These are phyloP conservation scores for Artibeus lituratus DNA, from an alignment of 2,797 vertebrate species.

Conservation along the genomic window DNA sequence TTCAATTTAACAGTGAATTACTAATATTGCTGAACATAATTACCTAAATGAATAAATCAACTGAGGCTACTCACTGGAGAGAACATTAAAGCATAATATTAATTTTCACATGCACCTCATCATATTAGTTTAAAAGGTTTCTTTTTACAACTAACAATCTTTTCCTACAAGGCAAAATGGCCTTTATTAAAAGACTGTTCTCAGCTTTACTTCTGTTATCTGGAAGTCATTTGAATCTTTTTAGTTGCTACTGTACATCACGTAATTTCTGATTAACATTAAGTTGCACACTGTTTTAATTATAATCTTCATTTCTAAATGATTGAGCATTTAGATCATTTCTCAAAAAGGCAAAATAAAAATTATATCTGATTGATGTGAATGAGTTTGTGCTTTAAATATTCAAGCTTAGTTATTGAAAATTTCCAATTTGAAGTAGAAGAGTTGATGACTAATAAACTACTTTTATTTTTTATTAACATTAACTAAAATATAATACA, in stretches of 20 bases:
- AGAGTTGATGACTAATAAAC: constrained; percentile 32
- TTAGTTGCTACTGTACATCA: constrained; percentile 59
- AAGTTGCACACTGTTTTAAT: constrained; percentile 58
- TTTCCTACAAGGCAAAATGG: constrained; percentile 78
- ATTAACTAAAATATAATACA: constrained; percentile 42
- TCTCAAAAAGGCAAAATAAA: constrained; percentile 73
- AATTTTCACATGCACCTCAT: constrained; percentile 84
- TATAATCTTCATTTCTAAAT: constrained; percentile 62
- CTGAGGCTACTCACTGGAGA: constrained; percentile 89
- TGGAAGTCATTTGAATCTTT: constrained; percentile 69
- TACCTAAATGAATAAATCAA: constrained; percentile 97
- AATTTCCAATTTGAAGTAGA: constrained; percentile 57
- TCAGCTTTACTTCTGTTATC: constrained; percentile 63
- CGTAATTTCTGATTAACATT: constrained; percentile 73
- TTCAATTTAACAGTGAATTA: constrained; percentile 95
- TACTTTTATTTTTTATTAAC: constrained; percentile 64
- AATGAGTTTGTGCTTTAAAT: constrained; percentile 68
- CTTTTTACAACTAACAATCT: constrained; percentile 78
- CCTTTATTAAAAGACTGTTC: constrained; percentile 77
- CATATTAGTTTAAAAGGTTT: constrained; percentile 83
- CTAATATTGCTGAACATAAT: constrained; percentile 95
- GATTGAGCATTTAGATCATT: constrained; percentile 73
- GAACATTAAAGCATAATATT: constrained; percentile 87
- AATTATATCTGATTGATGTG: constrained; percentile 67
- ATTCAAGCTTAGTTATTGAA: constrained; percentile 70